Percentiles rank a stretch among this genome's conserved stretches.
phyloP scores from a whole-genome alignment of 2,797 vertebrate species.

The Salmo trutta region DNA sequence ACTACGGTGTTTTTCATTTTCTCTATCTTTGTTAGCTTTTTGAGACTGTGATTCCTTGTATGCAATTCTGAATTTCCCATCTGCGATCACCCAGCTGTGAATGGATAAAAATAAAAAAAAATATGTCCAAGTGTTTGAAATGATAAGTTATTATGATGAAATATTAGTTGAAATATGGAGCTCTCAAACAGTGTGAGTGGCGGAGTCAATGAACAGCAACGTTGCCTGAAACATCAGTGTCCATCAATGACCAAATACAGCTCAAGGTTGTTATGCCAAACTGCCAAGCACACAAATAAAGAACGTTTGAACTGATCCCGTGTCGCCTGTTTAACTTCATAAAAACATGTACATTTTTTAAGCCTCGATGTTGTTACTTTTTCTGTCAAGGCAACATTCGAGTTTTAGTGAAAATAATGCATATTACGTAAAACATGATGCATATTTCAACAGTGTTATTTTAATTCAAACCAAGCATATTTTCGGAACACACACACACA shows the following conservation, averaged over 20 bases:
- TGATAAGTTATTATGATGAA: conserved; percentile 55
- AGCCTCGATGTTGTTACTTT: conserved; percentile 9
- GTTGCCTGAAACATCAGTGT: conserved; percentile 18
- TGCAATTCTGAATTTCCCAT: conserved; percentile 78
- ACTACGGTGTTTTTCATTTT: conserved; percentile 84
- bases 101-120: no score
- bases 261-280: conserved; percentile 33
- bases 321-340: conserved; percentile 28
- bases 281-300: conserved; percentile 67
- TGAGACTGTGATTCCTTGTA: conserved; percentile 90
- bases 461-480: background rate
- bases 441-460: background rate
- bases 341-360: conserved; percentile 26
- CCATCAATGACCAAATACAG: background rate
- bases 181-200: conserved; percentile 17
- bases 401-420: background rate
- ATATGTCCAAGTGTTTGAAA: conserved; percentile 36
- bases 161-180: conserved; percentile 41
- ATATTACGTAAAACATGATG: background rate
- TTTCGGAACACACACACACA: background rate
- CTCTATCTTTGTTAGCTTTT: conserved; percentile 86
- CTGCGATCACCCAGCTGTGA: conserved; percentile 80
- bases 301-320: conserved; percentile 81
- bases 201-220: conserved; percentile 30
- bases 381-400: background rate